Conservation (phyloP, 1,140 invertebrate species). For the Anoplolepis gracilipes region DNA sequence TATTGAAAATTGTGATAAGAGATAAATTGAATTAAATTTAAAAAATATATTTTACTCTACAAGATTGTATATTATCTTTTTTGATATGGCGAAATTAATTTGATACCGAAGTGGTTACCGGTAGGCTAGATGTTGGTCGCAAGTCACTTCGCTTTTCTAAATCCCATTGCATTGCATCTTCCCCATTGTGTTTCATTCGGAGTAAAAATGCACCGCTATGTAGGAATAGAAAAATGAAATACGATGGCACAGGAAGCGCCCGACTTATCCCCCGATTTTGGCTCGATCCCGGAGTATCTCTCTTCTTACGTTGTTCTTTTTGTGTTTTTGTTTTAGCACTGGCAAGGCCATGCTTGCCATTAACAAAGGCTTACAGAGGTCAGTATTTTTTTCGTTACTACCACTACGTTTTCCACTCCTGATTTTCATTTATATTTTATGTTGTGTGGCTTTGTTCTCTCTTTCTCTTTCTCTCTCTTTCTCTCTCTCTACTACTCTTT, state of each 20-base stretch:
- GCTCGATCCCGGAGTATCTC: conserved; percentile 77
- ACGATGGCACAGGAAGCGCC: conserved; percentile 57
- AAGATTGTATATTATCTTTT: conserved; percentile 1
- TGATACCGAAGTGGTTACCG: background rate
- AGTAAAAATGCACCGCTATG: conserved; percentile 44
- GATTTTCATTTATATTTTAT: conserved; percentile 60
- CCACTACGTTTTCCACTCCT: conserved; percentile 67
- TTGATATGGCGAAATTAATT: background rate
- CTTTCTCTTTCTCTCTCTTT: conserved; percentile 47
- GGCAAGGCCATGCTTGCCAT: conserved; percentile 94
- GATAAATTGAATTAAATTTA: background rate
- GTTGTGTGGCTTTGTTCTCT: conserved; percentile 58
- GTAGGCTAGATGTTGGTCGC: background rate
- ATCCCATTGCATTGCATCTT: conserved; percentile 7
- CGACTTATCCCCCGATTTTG: conserved; percentile 63
- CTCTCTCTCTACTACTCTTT: background rate
- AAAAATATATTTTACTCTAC: background rate
- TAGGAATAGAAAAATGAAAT: conserved; percentile 59
- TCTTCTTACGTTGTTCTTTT: conserved; percentile 86
- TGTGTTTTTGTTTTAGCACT: conserved; percentile 89
- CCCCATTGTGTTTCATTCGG: background rate
- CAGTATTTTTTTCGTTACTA: conserved; percentile 87
- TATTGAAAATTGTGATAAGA: background rate
- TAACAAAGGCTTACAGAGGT: conserved; percentile 95
- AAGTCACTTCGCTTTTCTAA: conserved; percentile 29